These are phyloP conservation scores for Rhegmatorhina hoffmannsi DNA, from an alignment of 2,113 vertebrate species.

Conservation along the genomic window DNA sequence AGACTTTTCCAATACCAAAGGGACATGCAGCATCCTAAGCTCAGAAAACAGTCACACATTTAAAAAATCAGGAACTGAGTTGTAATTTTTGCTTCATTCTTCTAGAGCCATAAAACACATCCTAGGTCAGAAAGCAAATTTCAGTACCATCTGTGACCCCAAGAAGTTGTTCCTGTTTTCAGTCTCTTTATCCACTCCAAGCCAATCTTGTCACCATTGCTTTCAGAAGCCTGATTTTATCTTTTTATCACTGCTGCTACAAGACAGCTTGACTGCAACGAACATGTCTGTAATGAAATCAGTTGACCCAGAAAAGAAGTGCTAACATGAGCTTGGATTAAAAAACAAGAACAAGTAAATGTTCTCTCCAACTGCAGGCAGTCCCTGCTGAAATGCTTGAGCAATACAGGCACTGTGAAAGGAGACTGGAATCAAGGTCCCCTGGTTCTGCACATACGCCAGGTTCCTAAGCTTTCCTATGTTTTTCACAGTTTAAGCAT, in stretches of 20 bases:
- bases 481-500: not conserved
- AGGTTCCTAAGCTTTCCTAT: not conserved
- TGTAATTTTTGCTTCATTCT: not conserved
- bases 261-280: not conserved
- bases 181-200: not conserved
- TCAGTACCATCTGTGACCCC: not conserved
- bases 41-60: not conserved
- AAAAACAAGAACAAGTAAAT: not conserved
- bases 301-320: slow-evolving; percentile 39
- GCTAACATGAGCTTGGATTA: not conserved
- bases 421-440: not conserved
- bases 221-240: slow-evolving; percentile 14
- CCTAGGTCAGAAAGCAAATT: not conserved
- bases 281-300: slow-evolving; percentile 24
- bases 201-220: not conserved
- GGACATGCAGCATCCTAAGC: not conserved
- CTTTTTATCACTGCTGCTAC: slow-evolving; percentile 34
- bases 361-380: not conserved
- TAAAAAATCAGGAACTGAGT: not conserved
- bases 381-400: not conserved
- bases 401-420: not conserved
- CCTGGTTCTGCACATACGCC: not conserved
- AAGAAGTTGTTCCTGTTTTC: not conserved
- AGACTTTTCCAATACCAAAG: not conserved
- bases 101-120: not conserved